Evolutionary conservation across 1,140 invertebrate genomes (phyloP), one percentile per base, ranked within the genome.

Genomic region (Goniozus legneri): DNA sequence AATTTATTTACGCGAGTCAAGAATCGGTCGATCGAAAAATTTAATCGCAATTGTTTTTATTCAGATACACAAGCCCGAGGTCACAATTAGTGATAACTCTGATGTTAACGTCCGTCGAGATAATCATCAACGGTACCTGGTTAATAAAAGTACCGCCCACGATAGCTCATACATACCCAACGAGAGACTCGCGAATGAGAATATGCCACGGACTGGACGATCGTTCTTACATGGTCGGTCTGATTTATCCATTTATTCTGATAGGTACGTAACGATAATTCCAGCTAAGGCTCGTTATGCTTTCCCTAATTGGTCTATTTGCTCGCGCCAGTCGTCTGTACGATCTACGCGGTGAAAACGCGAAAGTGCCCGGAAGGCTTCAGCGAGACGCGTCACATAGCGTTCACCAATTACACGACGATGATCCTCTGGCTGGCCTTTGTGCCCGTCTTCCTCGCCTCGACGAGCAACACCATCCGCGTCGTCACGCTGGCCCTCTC

Each of bases 401-500:
- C 83, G 16, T 88, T 88, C 64, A 84, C 86, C 1, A 88, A 87
- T 76, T 89, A 89, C 63, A 85, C 84, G 1, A 87, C 85, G 2
- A 85, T 86, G 54, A 80, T 89, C 15, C 78, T 89, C n/a, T 89
- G 87, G 87, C 65, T 88, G 24, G 84, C 85, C 8, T 89, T 87
- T 58, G 80, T 87, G 6, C 85, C 87, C 2, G 80, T 89, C 4
- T 89, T 66, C 14, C 35, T 69, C 2, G 58, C 60, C 2, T 67
- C 65, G 1, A 57, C 54, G 6, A 87, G 68, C 77, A 89, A 65
- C 40, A 64, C 67, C 3, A 77, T 82, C 10, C 67, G 79, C 14
- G 69, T 78, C 1, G 74, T 82, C 3, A 82, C 80, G 0, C 64
- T 83, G 7, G 78, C 79, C 8, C 70, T 81, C 2, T 80, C 80